Evolutionary conservation across 2,888 invertebrate species (phyloP).

Genomic region (Chrysotoxum bicinctum): DNA sequence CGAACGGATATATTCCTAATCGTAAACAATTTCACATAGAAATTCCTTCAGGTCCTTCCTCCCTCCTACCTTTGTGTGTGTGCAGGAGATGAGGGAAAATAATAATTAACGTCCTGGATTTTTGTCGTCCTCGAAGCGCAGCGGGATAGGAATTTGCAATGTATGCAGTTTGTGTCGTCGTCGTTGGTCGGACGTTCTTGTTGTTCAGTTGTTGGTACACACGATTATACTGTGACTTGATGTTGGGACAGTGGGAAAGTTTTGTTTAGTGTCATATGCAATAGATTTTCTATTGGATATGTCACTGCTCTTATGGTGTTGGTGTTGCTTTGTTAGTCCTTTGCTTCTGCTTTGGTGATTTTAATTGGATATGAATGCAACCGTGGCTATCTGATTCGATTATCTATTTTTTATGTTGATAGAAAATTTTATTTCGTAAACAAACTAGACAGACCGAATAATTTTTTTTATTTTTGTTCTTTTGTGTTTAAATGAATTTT

Average conservation of each 20-base stretch:
- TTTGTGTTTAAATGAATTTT: background rate
- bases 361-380: conserved; percentile 27
- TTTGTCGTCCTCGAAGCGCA: conserved; percentile 10
- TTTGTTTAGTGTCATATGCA: conserved; percentile 23
- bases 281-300: conserved; percentile 11
- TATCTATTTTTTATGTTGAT: background rate
- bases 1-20: conserved; percentile 27
- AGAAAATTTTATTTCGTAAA: background rate
- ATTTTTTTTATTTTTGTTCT: background rate
- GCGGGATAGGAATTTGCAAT: conserved; percentile 23
- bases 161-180: conserved; percentile 12
- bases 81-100: background rate
- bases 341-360: conserved; percentile 28
- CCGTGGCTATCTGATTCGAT: conserved; percentile 18
- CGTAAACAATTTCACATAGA: conserved; percentile 25
- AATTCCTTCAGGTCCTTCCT: background rate
- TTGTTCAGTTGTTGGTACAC: background rate
- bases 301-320: background rate
- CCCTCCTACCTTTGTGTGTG: background rate
- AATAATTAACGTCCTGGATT: conserved; percentile 24
- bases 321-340: background rate
- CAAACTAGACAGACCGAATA: background rate
- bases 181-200: background rate
- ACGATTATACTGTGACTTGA: background rate
- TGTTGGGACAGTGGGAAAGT: background rate